phyloP scores from a whole-genome alignment of 2,797 vertebrate genomes.

The Orestias chungarensis region DNA sequence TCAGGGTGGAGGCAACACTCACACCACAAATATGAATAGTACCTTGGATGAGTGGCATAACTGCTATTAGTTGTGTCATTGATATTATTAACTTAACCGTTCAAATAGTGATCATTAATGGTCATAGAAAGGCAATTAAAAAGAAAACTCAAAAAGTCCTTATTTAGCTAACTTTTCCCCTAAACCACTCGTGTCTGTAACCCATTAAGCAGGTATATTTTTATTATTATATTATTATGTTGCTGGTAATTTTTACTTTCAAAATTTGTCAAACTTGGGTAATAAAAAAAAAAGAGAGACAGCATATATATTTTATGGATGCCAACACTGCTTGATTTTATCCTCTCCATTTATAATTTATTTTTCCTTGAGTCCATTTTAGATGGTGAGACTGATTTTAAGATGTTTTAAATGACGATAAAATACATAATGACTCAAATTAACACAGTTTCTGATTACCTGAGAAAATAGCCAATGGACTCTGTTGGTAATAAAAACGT shows the following conservation, averaged over 20 bases:
- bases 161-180: background rate
- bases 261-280: background rate
- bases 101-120: background rate
- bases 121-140: background rate
- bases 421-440: background rate
- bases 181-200: background rate
- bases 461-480: background rate
- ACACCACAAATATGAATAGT: too few species aligned
- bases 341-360: background rate
- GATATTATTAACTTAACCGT: background rate
- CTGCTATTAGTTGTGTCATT: background rate
- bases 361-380: background rate
- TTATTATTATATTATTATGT: background rate
- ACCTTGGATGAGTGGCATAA: background rate
- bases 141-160: background rate
- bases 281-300: background rate
- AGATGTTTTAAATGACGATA: background rate
- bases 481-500: conserved; percentile 22
- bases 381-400: background rate
- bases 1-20: background rate
- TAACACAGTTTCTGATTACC: background rate
- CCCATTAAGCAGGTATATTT: background rate
- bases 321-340: background rate
- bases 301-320: background rate
- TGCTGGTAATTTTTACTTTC: background rate